phyloP scores from a whole-genome alignment of 2,113 vertebrate genomes.

The Phodopus roborovskii region DNA sequence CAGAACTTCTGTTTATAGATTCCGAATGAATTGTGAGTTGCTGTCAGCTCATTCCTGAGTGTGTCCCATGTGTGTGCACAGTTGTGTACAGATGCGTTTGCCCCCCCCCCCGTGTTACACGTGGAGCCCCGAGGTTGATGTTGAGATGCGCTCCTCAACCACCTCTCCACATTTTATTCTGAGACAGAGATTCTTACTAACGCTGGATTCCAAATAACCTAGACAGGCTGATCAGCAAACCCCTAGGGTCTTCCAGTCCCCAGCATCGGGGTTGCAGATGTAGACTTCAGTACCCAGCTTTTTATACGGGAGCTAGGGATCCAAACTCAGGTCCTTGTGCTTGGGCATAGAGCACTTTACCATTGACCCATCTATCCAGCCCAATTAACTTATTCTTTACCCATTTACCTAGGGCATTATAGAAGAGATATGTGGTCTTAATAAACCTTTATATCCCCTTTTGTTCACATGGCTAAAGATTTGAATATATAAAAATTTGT shows the following conservation, averaged over 20 bases:
- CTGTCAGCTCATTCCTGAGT: not conserved
- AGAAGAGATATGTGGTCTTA: not conserved
- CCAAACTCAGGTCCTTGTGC: not conserved
- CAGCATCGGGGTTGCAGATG: not conserved
- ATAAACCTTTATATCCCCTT: not conserved
- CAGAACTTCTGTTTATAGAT: not conserved
- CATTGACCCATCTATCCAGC: not conserved
- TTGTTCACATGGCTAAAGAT: not conserved
- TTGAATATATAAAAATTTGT: not conserved
- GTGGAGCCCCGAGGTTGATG: not conserved
- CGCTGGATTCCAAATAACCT: not conserved
- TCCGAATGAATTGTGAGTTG: not conserved
- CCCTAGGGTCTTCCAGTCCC: not conserved
- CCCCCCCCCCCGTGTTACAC: not conserved
- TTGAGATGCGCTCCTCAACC: not conserved
- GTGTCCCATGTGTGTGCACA: not conserved
- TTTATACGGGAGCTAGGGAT: too few relatives aligned
- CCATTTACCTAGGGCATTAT: not conserved
- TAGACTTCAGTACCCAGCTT: not conserved
- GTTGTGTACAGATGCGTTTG: not conserved
- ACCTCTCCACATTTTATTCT: not conserved
- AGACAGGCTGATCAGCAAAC: not conserved
- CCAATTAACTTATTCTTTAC: not conserved
- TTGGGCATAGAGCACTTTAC: not conserved
- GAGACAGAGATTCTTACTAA: not conserved